Evolutionary conservation across 2,888 invertebrate species (phyloP), one percentile per base, ranked within the genome.

Genomic region (Laspeyria flexula): DNA sequence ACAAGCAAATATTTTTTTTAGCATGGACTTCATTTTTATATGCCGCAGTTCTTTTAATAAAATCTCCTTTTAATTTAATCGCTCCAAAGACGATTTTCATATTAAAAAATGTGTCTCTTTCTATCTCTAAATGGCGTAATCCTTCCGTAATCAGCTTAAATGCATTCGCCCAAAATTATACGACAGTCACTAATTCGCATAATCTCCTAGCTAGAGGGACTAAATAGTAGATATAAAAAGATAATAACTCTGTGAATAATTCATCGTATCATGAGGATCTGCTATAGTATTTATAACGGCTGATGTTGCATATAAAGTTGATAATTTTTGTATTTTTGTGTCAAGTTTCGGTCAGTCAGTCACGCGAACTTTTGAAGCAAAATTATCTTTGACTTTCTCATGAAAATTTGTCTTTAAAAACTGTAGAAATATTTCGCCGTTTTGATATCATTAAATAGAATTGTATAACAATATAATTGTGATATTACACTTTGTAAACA

Each of bases 181-280:
- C n/a, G 21, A 13, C 25, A 18, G 13, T 30, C 39, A 38, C 18
- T 25, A 25, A 16, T 46, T 51, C 47, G 47, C 55, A 52, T 60
- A 49, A 58, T 60, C 3, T 45, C 35, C 4, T 39, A 18, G 51
- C 59, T 52, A 46, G 43, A 55, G 67, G 55, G 49, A 50, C 40
- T 15, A 65, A 57, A 60, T 60, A 49, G n/a, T n/a, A n/a, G n/a
- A n/a, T n/a, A 51, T 54, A 47, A 53, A 54, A 42, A 21, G 34
- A 37, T 47, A 47, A 54, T 51, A 11, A 30, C 13, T 27, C 45
- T 21, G 25, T 61, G 49, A 50, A 57, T 61, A 47, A 58, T 62
- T 61, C 57, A 57, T 50, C 18, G 10, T 12, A 13, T 45, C 21
- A n/a, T 16, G n/a, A 16, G n/a, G 34, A 34, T n/a, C n/a, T n/a